A percentile compares a stretch with the other conserved stretches of the same genome.
Evolutionary conservation across 2,113 vertebrate genomes (phyloP).

Genomic region (Pangasianodon hypophthalmus): DNA sequence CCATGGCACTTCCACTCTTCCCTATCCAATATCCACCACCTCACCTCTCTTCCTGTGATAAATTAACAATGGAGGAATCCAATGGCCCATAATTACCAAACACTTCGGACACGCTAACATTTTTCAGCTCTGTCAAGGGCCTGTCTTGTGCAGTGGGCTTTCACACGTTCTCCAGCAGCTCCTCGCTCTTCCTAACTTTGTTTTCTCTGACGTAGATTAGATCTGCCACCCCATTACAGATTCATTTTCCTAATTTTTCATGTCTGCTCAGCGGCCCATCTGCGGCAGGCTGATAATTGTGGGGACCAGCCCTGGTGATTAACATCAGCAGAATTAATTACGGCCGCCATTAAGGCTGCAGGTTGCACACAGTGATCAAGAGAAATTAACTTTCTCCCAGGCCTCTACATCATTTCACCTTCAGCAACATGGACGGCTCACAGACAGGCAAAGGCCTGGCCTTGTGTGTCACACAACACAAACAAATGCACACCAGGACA

Average conservation of each 20-base stretch:
- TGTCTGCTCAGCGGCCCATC: conserved; percentile 99
- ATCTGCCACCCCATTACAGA: conserved; percentile 99
- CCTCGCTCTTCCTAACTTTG: conserved; percentile 96
- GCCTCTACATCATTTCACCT: conserved; percentile 99
- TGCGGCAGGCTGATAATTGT: conserved; percentile 99
- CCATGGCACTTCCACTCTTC: conserved; percentile 78
- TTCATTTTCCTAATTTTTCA: conserved; percentile 99
- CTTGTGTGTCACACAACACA: conserved; percentile 68
- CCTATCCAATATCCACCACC: conserved; percentile 87
- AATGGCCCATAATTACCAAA: conserved; percentile 99
- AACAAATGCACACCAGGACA: conserved; percentile 44
- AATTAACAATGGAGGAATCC: conserved; percentile 99
- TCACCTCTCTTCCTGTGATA: conserved; percentile 98
- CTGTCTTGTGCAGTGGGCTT: conserved; percentile 86
- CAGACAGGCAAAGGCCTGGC: conserved; percentile 81
- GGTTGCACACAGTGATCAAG: conserved; percentile 99
- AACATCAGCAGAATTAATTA: conserved; percentile 99
- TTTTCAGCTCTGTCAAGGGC: conserved; percentile 96
- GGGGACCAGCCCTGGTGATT: conserved; percentile 99
- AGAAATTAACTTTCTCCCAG: conserved; percentile 99
- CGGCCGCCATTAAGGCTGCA: conserved; percentile 99
- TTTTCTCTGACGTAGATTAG: conserved; percentile 99
- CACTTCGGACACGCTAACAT: conserved; percentile 96
- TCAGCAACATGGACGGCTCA: conserved; percentile 91
- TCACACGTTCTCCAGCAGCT: conserved; percentile 89